phyloP scores from a whole-genome alignment of 64 coral and sea anemone species.

The Porites australiensis region DNA sequence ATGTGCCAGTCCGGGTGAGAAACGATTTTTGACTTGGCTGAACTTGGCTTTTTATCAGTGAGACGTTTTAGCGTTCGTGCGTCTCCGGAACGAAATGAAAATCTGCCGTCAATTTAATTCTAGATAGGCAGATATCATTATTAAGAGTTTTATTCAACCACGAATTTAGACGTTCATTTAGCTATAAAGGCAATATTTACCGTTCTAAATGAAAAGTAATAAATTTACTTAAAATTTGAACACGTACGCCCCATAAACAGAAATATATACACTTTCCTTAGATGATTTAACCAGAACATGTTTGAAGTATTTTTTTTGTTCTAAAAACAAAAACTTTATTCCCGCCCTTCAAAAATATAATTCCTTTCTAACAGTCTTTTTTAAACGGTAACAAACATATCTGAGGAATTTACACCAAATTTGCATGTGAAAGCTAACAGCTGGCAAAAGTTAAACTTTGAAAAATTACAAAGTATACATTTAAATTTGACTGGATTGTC shows the following conservation, averaged over 20 bases:
- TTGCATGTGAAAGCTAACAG: slow-evolving; percentile 17
- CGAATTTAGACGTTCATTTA: not conserved
- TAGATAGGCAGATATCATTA: not conserved
- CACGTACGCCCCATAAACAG: not conserved
- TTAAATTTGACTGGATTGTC: not conserved
- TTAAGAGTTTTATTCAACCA: not conserved
- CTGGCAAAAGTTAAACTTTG: slow-evolving; percentile 4
- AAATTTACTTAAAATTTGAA: not conserved
- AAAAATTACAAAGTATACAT: not conserved
- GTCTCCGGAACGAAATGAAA: not conserved
- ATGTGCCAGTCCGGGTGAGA: no score
- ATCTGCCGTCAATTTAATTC: not conserved
- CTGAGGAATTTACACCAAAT: not conserved
- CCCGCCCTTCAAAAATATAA: no score
- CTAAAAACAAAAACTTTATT: no score
- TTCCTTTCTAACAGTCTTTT: not conserved
- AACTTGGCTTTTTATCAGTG: not conserved
- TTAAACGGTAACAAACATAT: not conserved
- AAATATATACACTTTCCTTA: no score
- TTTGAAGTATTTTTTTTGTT: no score
- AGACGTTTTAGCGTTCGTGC: not conserved
- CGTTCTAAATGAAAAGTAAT: slow-evolving; percentile 4
- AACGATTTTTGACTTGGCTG: not conserved
- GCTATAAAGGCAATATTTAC: slow-evolving; percentile 8
- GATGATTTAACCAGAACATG: no score